phyloP scores from a whole-genome alignment of 2,888 invertebrate species.

The Netelia melanura region DNA sequence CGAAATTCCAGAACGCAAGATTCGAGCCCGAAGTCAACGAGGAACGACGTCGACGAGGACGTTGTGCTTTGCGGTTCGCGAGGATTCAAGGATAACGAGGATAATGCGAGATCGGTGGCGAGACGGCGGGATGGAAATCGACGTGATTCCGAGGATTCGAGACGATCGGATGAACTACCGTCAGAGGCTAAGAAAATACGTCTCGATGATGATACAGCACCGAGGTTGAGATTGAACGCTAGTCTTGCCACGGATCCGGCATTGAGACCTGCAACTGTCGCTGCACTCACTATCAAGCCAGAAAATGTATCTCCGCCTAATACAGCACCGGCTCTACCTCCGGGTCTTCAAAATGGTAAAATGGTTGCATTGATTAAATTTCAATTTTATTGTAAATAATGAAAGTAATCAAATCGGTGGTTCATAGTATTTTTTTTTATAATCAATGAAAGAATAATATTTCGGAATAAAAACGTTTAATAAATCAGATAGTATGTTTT shows the following conservation, averaged over 20 bases:
- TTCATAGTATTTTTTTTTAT: no score
- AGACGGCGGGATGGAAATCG: constrained; percentile 73
- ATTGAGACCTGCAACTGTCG: constrained; percentile 89
- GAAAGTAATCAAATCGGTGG: no score
- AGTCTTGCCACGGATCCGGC: constrained; percentile 94
- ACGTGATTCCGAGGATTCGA: constrained; percentile 79
- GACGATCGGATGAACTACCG: constrained; percentile 76
- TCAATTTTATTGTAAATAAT: not conserved
- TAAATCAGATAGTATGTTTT: no score
- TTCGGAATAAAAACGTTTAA: no score
- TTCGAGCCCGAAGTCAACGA: constrained; percentile 77
- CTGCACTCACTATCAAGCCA: constrained; percentile 84
- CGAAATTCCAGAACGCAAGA: constrained; percentile 73
- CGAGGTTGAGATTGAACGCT: constrained; percentile 91
- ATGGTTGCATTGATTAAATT: not conserved
- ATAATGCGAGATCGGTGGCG: constrained; percentile 66
- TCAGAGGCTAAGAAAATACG: constrained; percentile 80
- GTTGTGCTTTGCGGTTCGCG: constrained; percentile 52
- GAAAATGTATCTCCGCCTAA: constrained; percentile 81
- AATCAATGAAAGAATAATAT: no score
- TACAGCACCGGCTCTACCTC: constrained; percentile 77
- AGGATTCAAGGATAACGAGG: constrained; percentile 66
- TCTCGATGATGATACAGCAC: constrained; percentile 84
- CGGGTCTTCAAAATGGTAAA: constrained; percentile 82
- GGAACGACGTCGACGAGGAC: constrained; percentile 75